phyloP scores from a whole-genome alignment of 2,113 vertebrate genomes.

The Trogon melanurus region DNA sequence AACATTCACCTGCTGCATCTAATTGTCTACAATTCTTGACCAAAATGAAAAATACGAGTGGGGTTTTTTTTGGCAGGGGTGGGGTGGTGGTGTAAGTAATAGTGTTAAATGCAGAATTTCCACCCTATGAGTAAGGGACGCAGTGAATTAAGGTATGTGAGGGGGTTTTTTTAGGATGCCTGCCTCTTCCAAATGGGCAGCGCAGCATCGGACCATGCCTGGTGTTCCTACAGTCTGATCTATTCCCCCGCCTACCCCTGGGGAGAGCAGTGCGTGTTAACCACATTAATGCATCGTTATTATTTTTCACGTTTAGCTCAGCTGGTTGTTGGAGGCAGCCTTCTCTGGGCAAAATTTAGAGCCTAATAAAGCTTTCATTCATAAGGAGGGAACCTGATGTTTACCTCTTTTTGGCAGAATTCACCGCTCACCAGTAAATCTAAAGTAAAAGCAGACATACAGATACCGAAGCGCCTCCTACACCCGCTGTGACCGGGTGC shows the following conservation, averaged over 20 bases:
- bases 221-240: neutral
- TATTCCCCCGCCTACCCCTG: neutral
- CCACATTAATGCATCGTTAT: neutral
- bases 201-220: neutral
- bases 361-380: constrained; percentile 64
- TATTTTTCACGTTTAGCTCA: neutral
- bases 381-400: constrained; percentile 35
- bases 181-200: neutral
- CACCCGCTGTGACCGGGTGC: neutral
- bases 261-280: neutral
- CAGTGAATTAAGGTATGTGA: neutral
- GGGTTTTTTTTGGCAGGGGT: neutral
- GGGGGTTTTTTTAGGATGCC: neutral
- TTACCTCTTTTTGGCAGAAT: constrained; percentile 60
- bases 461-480: neutral
- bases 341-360: constrained; percentile 32
- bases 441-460: constrained; percentile 27
- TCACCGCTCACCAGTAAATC: constrained; percentile 42
- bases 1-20: neutral
- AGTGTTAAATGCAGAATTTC: neutral
- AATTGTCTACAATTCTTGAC: neutral
- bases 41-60: neutral
- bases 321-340: constrained; percentile 7
- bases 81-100: neutral
- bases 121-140: neutral